Percentiles rank a stretch among this genome's conserved stretches.
Evolutionary conservation across 2,888 invertebrate species (phyloP).

Genomic region (Drosophila incognita): DNA sequence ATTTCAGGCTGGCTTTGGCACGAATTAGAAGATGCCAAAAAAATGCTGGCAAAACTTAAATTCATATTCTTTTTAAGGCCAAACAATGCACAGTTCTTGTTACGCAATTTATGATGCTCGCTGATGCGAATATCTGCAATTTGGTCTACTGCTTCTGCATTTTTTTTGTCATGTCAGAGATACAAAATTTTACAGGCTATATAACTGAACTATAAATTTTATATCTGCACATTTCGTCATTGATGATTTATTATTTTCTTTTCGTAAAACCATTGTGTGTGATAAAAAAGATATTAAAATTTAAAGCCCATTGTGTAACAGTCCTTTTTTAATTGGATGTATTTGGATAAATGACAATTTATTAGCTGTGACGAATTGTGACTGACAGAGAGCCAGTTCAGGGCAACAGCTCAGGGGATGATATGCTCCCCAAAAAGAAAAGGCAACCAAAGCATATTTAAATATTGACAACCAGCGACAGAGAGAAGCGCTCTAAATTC

Average conservation of each 20-base stretch:
- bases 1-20: neutral
- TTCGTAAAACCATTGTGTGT: neutral
- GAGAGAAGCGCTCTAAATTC: neutral
- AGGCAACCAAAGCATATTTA: neutral
- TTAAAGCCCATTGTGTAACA: no score
- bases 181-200: slow-evolving; percentile 34
- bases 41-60: slow-evolving; percentile 25
- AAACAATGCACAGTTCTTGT: slow-evolving; percentile 43
- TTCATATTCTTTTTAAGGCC: slow-evolving; percentile 17
- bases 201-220: slow-evolving; percentile 52
- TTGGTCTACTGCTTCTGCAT: slow-evolving; percentile 16
- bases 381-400: neutral
- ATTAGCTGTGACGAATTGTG: slow-evolving; percentile 13
- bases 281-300: neutral
- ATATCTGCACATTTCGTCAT: slow-evolving; percentile 34
- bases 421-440: neutral
- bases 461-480: neutral
- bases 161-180: slow-evolving; percentile 28
- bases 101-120: slow-evolving; percentile 56
- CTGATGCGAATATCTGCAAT: slow-evolving; percentile 41
- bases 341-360: slow-evolving; percentile 22
- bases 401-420: neutral
- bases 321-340: slow-evolving; percentile 3
- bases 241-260: neutral
- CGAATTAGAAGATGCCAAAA: neutral